Evolutionary conservation across 2,113 vertebrate species (phyloP).

Genomic region (Suncus etruscus): DNA sequence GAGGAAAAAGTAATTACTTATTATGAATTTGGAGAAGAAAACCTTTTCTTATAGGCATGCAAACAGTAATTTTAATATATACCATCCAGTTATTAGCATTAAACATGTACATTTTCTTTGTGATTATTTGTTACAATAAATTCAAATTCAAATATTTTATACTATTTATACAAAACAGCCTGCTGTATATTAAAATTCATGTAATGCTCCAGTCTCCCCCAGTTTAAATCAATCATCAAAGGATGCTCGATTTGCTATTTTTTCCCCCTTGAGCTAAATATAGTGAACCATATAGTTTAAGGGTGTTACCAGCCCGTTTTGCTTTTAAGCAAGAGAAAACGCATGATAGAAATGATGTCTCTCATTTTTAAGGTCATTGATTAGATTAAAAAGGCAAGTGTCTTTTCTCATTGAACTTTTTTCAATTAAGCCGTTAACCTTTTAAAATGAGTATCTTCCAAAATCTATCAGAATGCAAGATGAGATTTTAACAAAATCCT

Average conservation of each 20-base stretch:
- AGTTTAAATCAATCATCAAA: slow-evolving; percentile 70
- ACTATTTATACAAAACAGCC: slow-evolving; percentile 57
- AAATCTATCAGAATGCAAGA: slow-evolving; percentile 79
- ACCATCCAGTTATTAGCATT: background rate
- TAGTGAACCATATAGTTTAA: slow-evolving; percentile 66
- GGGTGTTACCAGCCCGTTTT: slow-evolving; percentile 60
- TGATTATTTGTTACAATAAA: slow-evolving; percentile 44
- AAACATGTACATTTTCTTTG: slow-evolving; percentile 52
- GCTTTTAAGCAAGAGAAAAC: slow-evolving; percentile 74
- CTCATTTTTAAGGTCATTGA: slow-evolving; percentile 68
- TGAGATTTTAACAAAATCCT: slow-evolving; percentile 76
- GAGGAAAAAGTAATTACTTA: slow-evolving; percentile 3
- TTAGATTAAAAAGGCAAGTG: slow-evolving; percentile 77
- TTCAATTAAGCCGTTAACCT: slow-evolving; percentile 76
- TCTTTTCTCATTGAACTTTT: slow-evolving; percentile 79
- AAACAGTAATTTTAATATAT: slow-evolving; percentile 41
- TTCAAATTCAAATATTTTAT: slow-evolving; percentile 61
- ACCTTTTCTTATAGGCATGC: slow-evolving; percentile 31
- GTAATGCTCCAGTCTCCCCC: slow-evolving; percentile 40
- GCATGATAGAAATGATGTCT: slow-evolving; percentile 53
- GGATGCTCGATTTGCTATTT: slow-evolving; percentile 32
- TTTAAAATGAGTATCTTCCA: slow-evolving; percentile 79
- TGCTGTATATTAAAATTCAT: slow-evolving; percentile 73
- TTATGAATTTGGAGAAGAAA: slow-evolving; percentile 53
- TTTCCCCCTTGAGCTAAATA: slow-evolving; percentile 70